Evolutionary conservation across 1,140 invertebrate species (phyloP), one percentile per base, ranked within the genome.

Genomic region (Anadara kagoshimensis): DNA sequence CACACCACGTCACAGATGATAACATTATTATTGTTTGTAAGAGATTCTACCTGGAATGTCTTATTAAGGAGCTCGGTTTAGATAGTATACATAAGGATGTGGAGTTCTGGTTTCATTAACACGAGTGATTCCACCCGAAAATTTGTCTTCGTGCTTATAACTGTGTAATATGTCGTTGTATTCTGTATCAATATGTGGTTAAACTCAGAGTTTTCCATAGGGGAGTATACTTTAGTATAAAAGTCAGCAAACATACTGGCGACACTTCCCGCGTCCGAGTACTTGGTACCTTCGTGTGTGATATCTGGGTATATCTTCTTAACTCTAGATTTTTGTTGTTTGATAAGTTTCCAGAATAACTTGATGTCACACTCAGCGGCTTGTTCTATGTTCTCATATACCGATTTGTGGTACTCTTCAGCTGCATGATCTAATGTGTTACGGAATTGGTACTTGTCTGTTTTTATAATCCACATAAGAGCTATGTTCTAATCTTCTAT

Each of bases 281-380:
- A 3, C 43, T 12, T n/a, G n/a, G 1, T 10, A 4, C 43, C 26
- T 2, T 59, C 14, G 18, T 41, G 12, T 59, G 5, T 41, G 5
- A 59, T 10, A 5, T 41, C 54, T n/a, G 8, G 36, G 18, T 36
- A 59, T 18, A 18, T 11, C 18, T 43, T 7, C n/a, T 41, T 5
- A n/a, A 10, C 43, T 18, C 57, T 5, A 14, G 7, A 12, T 14
- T 59, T 51, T 11, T 36, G 8, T 11, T 8, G 18, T 3, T 36
- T 26, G n/a, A 11, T 4, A 10, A 59, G 57, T 59, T 59, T 59
- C 57, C 57, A 59, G 18, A 59, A 59, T 24, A 11, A 24, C 43
- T 43, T 41, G n/a, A 59, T 59, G 43, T 59, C 18, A 43, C 26
- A 59, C 8, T 59, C 57, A 43, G 57, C 57, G 4, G 14, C 36